A percentile compares a stretch with the other conserved stretches of the same genome.
These are phyloP conservation scores for Cotesia glomerata DNA, from an alignment of 1,140 invertebrate genomes.

Conservation along the genomic window DNA sequence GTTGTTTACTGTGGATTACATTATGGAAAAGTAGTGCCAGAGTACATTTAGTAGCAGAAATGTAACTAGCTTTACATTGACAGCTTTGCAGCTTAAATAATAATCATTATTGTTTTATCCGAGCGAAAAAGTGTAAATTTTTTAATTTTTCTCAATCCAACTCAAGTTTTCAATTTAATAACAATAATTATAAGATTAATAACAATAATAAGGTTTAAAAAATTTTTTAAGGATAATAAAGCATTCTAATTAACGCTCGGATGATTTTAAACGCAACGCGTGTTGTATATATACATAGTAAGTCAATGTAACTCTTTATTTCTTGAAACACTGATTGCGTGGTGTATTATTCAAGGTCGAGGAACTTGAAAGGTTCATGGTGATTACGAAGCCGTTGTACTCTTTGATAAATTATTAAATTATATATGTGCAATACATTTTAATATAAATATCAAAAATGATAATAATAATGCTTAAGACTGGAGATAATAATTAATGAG, in stretches of 20 bases:
- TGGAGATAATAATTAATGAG: background rate
- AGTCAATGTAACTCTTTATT: background rate
- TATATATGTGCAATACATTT: background rate
- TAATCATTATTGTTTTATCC: no score
- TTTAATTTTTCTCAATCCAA: no score
- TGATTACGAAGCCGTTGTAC: conserved; percentile 18
- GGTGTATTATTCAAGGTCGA: conserved; percentile 37
- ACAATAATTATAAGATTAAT: no score
- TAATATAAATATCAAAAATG: background rate
- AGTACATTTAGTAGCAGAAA: background rate
- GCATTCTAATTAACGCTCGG: conserved; percentile 24
- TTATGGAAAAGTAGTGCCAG: background rate
- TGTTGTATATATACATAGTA: background rate
- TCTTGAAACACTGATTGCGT: conserved; percentile 27
- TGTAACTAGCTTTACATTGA: background rate
- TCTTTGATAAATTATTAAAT: background rate
- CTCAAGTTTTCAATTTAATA: no score
- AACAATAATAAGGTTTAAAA: no score
- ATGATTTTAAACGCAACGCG: conserved; percentile 2
- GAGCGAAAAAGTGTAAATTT: no score
- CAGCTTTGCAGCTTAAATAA: background rate
- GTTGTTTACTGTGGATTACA: background rate
- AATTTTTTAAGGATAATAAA: background rate
- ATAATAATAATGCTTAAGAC: background rate
- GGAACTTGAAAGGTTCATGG: conserved; percentile 33